A percentile compares a stretch with the other conserved stretches of the same genome.
phyloP scores from a whole-genome alignment of 2,888 invertebrate genomes.

The Lapara coniferarum region DNA sequence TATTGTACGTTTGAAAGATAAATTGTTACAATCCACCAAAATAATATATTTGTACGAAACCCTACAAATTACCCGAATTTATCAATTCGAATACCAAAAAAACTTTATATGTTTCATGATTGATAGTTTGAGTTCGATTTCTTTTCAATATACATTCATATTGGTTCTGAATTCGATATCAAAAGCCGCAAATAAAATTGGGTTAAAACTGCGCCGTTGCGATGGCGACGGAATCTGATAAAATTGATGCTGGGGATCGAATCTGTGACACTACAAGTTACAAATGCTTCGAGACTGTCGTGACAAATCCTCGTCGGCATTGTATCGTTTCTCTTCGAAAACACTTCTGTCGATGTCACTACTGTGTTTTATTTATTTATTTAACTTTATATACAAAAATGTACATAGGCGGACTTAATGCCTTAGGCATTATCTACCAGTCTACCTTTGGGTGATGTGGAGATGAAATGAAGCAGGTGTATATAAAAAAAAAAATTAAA shows the following conservation, averaged over 20 bases:
- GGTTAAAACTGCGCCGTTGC: constrained; percentile 26
- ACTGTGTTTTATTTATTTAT: no score
- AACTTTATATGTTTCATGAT: neutral
- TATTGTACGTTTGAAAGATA: neutral
- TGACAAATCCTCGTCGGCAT: constrained; percentile 38
- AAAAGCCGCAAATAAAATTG: constrained; percentile 1
- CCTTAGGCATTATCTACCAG: no score
- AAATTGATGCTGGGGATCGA: constrained; percentile 38
- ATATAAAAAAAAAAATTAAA: no score
- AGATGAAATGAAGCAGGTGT: no score
- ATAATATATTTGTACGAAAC: neutral
- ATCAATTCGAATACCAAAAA: constrained; percentile 8
- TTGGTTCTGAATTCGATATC: constrained; percentile 14
- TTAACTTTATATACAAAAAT: no score
- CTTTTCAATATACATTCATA: constrained; percentile 28
- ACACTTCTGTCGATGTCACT: constrained; percentile 3
- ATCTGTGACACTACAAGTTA: constrained; percentile 33
- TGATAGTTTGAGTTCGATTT: constrained; percentile 33
- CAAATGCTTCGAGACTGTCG: constrained; percentile 32
- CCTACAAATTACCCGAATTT: neutral
- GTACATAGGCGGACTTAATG: no score
- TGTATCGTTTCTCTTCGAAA: constrained; percentile 35
- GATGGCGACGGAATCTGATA: constrained; percentile 38
- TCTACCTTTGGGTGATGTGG: no score
- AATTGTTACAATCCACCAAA: neutral